phyloP scores from a whole-genome alignment of 2,888 invertebrate genomes.

The Platynereis dumerilii region DNA sequence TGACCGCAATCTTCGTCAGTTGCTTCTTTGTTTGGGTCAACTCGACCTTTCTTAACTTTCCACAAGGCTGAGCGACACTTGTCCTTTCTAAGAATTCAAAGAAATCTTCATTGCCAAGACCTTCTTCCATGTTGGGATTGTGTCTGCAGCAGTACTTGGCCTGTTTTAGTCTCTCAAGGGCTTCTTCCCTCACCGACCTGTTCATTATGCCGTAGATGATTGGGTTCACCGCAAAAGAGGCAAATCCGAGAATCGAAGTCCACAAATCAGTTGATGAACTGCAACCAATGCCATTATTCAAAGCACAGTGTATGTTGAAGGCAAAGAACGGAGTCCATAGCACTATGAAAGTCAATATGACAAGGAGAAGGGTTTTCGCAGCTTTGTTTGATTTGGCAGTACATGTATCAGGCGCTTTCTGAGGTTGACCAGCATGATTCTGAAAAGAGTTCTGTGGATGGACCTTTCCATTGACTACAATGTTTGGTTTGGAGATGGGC shows the following conservation, averaged over 20 bases:
- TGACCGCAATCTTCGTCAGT: too few relatives aligned
- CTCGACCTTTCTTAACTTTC: too few relatives aligned
- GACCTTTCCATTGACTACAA: not conserved
- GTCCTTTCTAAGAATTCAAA: constrained; percentile 13
- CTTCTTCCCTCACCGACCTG: constrained; percentile 11
- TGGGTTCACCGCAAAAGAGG: constrained; percentile 10
- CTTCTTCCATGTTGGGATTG: constrained; percentile 2
- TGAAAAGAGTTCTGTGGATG: too few relatives aligned
- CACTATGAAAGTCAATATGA: constrained; percentile 9
- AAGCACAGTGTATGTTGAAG: not conserved
- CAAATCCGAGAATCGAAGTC: constrained; percentile 2
- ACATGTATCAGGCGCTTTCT: not conserved
- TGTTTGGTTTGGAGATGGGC: not conserved
- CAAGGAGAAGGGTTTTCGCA: not conserved
- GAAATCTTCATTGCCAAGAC: constrained; percentile 9
- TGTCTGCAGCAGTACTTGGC: not conserved
- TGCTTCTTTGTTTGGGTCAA: too few relatives aligned
- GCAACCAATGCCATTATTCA: not conserved
- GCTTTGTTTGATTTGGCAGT: constrained; percentile 1
- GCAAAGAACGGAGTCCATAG: constrained; percentile 7
- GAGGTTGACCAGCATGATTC: too few relatives aligned
- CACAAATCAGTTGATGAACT: not conserved
- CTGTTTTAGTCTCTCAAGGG: not conserved
- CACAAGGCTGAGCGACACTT: constrained; percentile 2
- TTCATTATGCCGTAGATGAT: constrained; percentile 10